Evolutionary conservation across 2,113 vertebrate genomes (phyloP).

Genomic region (Atrichornis clamosus): DNA sequence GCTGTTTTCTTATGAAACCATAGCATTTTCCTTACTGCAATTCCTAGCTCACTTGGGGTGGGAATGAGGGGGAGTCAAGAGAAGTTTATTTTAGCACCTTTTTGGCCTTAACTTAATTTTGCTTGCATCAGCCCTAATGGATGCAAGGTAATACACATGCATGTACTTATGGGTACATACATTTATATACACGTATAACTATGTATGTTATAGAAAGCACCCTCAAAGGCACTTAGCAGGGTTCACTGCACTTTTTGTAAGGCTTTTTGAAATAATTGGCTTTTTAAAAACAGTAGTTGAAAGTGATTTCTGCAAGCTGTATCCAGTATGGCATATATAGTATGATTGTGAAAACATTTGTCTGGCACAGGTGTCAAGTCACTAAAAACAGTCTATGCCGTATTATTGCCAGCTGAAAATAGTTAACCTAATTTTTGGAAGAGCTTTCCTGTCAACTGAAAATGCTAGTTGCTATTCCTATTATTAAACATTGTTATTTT

Average conservation of each 20-base stretch:
- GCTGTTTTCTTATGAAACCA: background rate
- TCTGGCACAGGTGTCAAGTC: background rate
- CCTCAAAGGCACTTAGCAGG: background rate
- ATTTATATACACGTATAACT: background rate
- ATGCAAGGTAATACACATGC: background rate
- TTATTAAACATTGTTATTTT: background rate
- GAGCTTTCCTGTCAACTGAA: background rate
- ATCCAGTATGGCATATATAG: background rate
- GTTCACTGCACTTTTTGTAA: background rate
- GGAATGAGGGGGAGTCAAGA: background rate
- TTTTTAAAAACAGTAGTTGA: background rate
- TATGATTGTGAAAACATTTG: background rate
- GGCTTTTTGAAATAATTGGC: background rate
- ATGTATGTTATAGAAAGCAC: background rate
- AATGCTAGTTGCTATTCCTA: background rate
- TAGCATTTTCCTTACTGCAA: background rate
- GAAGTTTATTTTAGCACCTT: slow-evolving; percentile 27
- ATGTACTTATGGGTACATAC: background rate
- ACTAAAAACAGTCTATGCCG: background rate
- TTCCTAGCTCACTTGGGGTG: background rate
- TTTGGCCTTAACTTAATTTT: slow-evolving; percentile 47
- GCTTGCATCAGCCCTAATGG: background rate
- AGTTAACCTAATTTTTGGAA: background rate
- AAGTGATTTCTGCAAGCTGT: slow-evolving; percentile 53
- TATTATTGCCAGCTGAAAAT: background rate